phyloP scores from a whole-genome alignment of 2,888 invertebrate species.

The Nomada lathburiana region DNA sequence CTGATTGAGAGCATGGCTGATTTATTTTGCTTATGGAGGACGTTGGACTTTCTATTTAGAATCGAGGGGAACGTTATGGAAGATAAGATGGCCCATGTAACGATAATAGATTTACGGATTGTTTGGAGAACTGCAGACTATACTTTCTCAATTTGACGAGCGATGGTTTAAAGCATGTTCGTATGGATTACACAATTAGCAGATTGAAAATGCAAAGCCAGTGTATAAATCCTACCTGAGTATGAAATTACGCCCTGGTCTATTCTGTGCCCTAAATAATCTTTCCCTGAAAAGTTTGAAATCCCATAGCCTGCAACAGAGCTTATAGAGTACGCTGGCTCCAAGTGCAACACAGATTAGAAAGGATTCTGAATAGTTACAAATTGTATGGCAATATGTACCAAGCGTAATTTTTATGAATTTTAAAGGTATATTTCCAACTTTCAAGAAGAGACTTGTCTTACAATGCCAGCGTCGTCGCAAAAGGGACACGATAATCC shows the following conservation, averaged over 20 bases:
- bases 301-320: constrained; percentile 4
- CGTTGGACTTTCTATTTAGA: too few species aligned
- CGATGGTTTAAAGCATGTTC: neutral
- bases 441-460: constrained; percentile 27
- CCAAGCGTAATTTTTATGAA: neutral
- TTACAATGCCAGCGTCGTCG: constrained; percentile 3
- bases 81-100: too few species aligned
- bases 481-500: constrained; percentile 46
- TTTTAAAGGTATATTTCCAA: neutral
- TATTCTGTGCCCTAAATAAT: constrained; percentile 3
- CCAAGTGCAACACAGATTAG: neutral
- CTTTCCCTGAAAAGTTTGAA: constrained; percentile 4
- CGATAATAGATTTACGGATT: too few species aligned
- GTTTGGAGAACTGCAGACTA: too few species aligned
- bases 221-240: neutral
- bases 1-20: too few species aligned
- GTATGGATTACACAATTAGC: neutral
- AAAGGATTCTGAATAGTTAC: neutral
- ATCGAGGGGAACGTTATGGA: too few species aligned
- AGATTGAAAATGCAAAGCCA: neutral
- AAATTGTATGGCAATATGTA: neutral
- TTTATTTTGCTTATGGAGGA: too few species aligned
- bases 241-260: neutral
- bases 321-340: neutral
- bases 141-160: too few species aligned